phyloP scores from a whole-genome alignment of 2,113 vertebrate species.

The Ciconia maguari region DNA sequence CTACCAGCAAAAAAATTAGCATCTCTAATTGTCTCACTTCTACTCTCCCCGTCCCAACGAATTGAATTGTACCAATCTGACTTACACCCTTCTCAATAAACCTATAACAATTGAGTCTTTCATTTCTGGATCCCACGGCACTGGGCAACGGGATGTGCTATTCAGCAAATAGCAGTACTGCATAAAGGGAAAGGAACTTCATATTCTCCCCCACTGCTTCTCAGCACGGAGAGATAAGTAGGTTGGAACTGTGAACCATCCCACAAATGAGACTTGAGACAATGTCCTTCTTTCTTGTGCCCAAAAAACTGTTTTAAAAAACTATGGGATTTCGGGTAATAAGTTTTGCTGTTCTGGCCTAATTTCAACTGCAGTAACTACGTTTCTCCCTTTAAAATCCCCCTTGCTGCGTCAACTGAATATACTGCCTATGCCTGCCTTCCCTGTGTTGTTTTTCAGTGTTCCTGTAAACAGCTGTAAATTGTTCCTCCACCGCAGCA shows the following conservation, averaged over 20 bases:
- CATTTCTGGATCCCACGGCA: background rate
- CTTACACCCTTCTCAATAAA: background rate
- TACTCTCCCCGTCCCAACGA: background rate
- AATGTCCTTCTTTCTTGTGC: background rate
- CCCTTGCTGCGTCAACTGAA: background rate
- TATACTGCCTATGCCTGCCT: background rate
- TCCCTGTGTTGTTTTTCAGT: background rate
- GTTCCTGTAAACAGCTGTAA: slow-evolving; percentile 15
- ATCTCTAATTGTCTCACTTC: background rate
- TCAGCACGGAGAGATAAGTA: background rate
- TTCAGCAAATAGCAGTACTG: slow-evolving; percentile 13
- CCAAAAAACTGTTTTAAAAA: background rate
- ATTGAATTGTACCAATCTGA: background rate
- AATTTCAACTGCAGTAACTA: background rate
- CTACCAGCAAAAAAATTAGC: background rate
- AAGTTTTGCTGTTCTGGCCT: background rate
- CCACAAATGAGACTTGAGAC: background rate
- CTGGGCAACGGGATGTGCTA: background rate
- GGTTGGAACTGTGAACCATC: background rate
- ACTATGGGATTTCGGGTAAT: background rate
- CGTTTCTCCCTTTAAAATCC: background rate
- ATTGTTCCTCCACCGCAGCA: background rate
- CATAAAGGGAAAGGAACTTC: slow-evolving; percentile 5
- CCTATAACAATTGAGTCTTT: background rate
- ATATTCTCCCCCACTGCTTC: background rate